Evolutionary conservation across 2,113 vertebrate species (phyloP).

Genomic region (Chaetodon trifascialis): DNA sequence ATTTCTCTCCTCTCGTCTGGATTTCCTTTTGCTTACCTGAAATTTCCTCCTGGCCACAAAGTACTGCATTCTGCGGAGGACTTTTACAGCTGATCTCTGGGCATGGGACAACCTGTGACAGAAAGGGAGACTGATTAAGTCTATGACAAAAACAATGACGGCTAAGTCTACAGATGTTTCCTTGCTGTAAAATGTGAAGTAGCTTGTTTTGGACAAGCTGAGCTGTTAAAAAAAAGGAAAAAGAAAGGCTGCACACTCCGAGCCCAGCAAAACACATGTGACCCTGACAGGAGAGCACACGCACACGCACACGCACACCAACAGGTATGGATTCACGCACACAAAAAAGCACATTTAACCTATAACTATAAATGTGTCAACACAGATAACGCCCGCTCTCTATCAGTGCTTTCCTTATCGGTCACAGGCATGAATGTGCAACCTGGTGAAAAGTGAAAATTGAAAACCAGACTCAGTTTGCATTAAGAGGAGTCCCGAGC

Average conservation of each 20-base stretch:
- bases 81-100: constrained; percentile 89
- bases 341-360: constrained; percentile 17
- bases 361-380: background rate
- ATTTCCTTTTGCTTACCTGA: constrained; percentile 84
- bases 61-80: constrained; percentile 92
- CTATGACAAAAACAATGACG: background rate
- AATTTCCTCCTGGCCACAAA: constrained; percentile 92
- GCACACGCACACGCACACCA: background rate
- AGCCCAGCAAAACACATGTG: constrained; percentile 15
- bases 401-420: constrained; percentile 1
- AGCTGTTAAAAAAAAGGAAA: background rate
- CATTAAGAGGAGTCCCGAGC: constrained; percentile 52
- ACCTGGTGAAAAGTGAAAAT: constrained; percentile 32
- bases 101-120: constrained; percentile 88
- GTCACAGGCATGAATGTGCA: constrained; percentile 30
- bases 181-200: constrained; percentile 19
- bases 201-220: constrained; percentile 16
- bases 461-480: constrained; percentile 60
- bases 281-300: constrained; percentile 21
- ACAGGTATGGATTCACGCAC: background rate
- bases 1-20: constrained; percentile 2
- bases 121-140: constrained; percentile 41
- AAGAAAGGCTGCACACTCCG: background rate
- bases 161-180: constrained; percentile 24
- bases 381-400: background rate